Base-by-base conservation (phyloP, 2,113 vertebrate species). In the Sisor rabdophorus region DNA sequence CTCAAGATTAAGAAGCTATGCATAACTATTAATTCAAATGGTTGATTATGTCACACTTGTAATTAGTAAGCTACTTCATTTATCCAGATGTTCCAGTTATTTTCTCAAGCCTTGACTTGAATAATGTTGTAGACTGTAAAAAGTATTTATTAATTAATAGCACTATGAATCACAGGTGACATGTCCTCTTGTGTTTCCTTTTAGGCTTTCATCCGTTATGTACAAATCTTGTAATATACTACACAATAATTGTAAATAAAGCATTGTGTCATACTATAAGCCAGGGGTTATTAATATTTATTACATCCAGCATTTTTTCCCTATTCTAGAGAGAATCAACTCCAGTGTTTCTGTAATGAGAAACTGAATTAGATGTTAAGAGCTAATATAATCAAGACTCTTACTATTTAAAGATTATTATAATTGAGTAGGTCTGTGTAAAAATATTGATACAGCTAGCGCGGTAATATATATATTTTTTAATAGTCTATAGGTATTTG, bases 331-430 rank as follows among this genome's bases (percentile, higher is more conserved):
- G 78, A 79, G 44, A 15, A 68, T 61, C 71, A 74, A 60, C 61
- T 44, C 54, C 32, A 16, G 3, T 61, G 59, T 85, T 6, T 81
- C 78, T 76, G 47, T 65, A 11, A 75, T 82, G 80, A 84, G 84
- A 84, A 75, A 67, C n/a, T 67, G 4, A 78, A 78, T 20, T n/a
- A 58, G 22, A n/a, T 4, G 19, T n/a, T 22, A 26, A 55, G 4
- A 53, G 13, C 12, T 28, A 10, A 28, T n/a, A 9, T 30, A 56
- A 5, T 71, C 20, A 71, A 71, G 50, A 47, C 7, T 54, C 26
- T 10, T 28, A n/a, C 60, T 70, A 69, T 47, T 69, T n/a, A 36
- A 17, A 48, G 28, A 50, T 70, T 67, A 47, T 71, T 61, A 55
- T 40, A 6, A 22, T 73, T 64, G 71, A 13, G 28, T 20, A 20